Base-by-base conservation (phyloP, 2,797 vertebrate genomes). In the Lophius americanus region DNA sequence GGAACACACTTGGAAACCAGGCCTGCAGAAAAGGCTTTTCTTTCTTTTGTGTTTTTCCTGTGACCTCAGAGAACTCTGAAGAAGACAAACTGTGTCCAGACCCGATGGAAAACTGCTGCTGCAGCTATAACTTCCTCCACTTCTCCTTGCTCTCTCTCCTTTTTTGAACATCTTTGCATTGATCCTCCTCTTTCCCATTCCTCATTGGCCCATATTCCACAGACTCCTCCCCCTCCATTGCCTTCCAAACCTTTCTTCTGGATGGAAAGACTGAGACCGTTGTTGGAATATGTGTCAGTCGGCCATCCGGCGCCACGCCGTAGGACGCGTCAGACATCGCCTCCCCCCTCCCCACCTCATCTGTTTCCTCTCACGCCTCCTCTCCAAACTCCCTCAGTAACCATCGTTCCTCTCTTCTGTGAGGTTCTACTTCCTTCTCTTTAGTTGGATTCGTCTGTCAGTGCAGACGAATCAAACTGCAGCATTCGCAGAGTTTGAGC, bases 281-380 rank as follows among this genome's bases (percentile, higher is more conserved):
- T 73, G 67, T 71, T 87, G 69, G 79, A 85, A 90, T 87, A 78
- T 89, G 77, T 92, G 92, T 92, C 88, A 90, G 77, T 88, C 86
- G 88, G 85, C 89, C 81, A 32, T 79, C 77, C 81, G 76, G 68
- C 54, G 3, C 43, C 43, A 12, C 12, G 12, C 12, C 10, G 55
- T n/a, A 68, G 77, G 69, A 89, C 80, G 76, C 87, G 72, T 81
- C 82, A 70, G 51, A 50, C 57, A 50, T 65, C 66, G 65, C 73
- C 62, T 68, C 47, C 47, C 55, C 51, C n/a, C 14, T 65, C 33
- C 70, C 65, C 65, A 51, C 68, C 59, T 73, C 1, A 0, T 2
- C 55, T 44, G 62, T 62, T 53, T 41, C 47, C 41, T 38, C 35
- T 60, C 44, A 53, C 62, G 3, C 51, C 36, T 70, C 39, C 52